Evolutionary conservation across 1,140 invertebrate genomes (phyloP).

Genomic region (Bombus impatiens): DNA sequence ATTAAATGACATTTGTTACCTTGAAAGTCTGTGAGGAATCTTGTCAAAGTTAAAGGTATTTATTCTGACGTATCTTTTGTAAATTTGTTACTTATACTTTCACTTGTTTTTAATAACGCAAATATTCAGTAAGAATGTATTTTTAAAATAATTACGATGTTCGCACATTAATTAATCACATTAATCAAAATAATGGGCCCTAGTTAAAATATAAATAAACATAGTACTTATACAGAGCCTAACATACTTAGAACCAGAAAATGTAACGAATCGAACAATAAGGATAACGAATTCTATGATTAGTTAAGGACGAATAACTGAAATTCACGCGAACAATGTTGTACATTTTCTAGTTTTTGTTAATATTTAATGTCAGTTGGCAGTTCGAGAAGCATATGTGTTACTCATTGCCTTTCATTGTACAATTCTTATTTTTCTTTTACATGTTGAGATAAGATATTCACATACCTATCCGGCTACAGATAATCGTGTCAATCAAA

Average conservation of each 20-base stretch:
- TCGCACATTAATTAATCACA: no score
- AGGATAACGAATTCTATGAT: no score
- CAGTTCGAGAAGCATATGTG: background rate
- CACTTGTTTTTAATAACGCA: background rate
- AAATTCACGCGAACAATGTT: background rate
- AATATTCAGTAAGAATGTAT: background rate
- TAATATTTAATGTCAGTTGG: background rate
- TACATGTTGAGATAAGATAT: constrained; percentile 32
- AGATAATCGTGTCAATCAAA: constrained; percentile 22
- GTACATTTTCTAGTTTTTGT: background rate
- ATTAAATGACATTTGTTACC: background rate
- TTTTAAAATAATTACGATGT: background rate
- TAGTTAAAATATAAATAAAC: background rate
- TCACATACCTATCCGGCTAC: background rate
- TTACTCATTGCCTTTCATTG: background rate
- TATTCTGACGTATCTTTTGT: background rate
- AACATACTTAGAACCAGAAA: background rate
- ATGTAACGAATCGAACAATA: no score
- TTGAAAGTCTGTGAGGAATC: background rate
- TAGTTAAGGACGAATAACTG: no score
- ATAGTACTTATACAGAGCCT: background rate
- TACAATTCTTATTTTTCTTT: background rate
- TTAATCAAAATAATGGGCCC: background rate
- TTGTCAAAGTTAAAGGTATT: background rate
- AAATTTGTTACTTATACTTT: background rate